Percentiles rank a stretch among this genome's conserved stretches.
Conservation (phyloP, 2,113 vertebrate genomes). For the Mola mola region DNA sequence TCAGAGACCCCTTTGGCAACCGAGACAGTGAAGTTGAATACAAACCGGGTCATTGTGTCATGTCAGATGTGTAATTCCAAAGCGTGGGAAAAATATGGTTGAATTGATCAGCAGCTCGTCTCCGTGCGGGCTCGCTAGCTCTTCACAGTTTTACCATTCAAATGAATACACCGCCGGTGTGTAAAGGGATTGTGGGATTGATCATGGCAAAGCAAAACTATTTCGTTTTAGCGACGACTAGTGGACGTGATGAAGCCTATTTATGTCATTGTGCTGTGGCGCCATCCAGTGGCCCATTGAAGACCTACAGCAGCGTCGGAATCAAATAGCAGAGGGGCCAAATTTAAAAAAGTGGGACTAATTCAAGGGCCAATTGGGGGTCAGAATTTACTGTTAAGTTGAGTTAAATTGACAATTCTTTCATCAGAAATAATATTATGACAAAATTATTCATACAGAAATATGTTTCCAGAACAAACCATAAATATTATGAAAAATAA, state of each 20-base stretch:
- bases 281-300: conserved; percentile 1
- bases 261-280: neutral
- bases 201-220: conserved; percentile 26
- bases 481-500: too few relatives aligned
- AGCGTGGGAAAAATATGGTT: conserved; percentile 33
- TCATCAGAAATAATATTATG: too few relatives aligned
- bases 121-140: conserved; percentile 14
- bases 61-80: conserved; percentile 21
- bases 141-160: conserved; percentile 70
- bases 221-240: conserved; percentile 62
- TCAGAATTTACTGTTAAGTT: too few relatives aligned
- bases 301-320: neutral
- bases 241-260: conserved; percentile 3
- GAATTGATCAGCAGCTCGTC: conserved; percentile 8
- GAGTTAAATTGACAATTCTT: too few relatives aligned
- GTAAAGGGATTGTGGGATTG: conserved; percentile 77
- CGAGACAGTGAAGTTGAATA: conserved; percentile 10
- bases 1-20: neutral
- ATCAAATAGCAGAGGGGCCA: too few relatives aligned
- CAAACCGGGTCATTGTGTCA: conserved; percentile 66
- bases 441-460: too few relatives aligned
- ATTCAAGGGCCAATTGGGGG: too few relatives aligned
- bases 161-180: conserved; percentile 75
- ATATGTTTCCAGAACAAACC: too few relatives aligned
- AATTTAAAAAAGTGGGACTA: too few relatives aligned